Evolutionary conservation across 2,888 invertebrate genomes (phyloP).

Genomic region (Ellobium chinense): DNA sequence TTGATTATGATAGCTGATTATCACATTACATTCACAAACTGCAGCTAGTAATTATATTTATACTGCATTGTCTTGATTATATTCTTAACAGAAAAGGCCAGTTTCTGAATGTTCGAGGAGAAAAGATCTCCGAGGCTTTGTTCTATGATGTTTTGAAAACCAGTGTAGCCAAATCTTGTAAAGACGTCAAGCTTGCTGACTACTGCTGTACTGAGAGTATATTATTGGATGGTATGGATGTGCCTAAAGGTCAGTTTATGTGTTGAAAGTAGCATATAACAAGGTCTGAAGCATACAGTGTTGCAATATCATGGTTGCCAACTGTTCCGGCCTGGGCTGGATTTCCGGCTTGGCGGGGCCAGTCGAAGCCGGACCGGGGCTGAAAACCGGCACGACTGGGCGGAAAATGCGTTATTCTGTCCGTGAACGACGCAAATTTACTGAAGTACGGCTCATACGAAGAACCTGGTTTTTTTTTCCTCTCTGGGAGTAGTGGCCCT

Average conservation of each 20-base stretch:
- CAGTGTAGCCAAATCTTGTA: conserved; percentile 53
- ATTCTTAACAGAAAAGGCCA: conserved; percentile 73
- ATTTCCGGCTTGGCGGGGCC: no score
- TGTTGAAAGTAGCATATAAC: neutral
- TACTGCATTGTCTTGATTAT: neutral
- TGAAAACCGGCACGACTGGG: no score
- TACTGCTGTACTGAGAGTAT: conserved; percentile 75
- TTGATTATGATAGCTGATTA: no score
- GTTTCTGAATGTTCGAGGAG: conserved; percentile 77
- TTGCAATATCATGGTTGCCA: conserved; percentile 73
- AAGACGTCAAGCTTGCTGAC: conserved; percentile 63
- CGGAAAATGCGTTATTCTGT: no score
- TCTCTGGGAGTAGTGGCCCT: no score
- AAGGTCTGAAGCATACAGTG: no score
- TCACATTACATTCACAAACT: no score
- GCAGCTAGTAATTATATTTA: no score
- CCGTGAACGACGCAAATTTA: no score
- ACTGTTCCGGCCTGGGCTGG: conserved; percentile 73
- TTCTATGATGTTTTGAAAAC: conserved; percentile 70
- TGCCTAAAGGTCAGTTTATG: conserved; percentile 7
- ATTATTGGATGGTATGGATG: conserved; percentile 51
- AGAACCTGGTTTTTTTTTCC: no score
- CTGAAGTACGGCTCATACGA: no score
- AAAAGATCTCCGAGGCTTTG: conserved; percentile 76
- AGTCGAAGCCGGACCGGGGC: no score